Evolutionary conservation across 2,888 invertebrate species (phyloP).

Genomic region (Muscina levida): DNA sequence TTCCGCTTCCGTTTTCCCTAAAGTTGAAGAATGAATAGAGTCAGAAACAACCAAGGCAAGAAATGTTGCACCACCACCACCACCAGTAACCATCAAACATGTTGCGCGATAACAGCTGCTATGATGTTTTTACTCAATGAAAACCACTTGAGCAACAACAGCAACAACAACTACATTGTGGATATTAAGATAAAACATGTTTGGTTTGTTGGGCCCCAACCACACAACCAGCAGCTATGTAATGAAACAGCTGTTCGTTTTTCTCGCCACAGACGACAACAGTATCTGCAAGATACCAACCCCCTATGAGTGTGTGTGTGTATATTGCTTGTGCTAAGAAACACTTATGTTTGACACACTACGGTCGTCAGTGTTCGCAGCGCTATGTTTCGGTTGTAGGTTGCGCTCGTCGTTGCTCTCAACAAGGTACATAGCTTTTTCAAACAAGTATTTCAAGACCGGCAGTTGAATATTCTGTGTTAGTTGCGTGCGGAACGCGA

Average conservation of each 20-base stretch:
- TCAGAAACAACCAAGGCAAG: not conserved
- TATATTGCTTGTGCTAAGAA: not conserved
- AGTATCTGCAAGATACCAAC: not conserved
- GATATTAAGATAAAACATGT: slow-evolving; percentile 45
- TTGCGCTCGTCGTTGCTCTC: not conserved
- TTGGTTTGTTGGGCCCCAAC: slow-evolving; percentile 17
- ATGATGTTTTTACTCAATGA: slow-evolving; percentile 16
- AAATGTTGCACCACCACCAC: not conserved
- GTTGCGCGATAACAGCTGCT: slow-evolving; percentile 53
- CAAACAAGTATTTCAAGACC: slow-evolving; percentile 71
- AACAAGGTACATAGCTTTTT: slow-evolving; percentile 31
- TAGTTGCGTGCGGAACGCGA: slow-evolving; percentile 77
- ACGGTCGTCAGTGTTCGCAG: too few relatives aligned
- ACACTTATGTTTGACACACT: not conserved
- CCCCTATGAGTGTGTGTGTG: not conserved
- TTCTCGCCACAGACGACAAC: too few relatives aligned
- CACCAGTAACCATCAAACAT: slow-evolving; percentile 1
- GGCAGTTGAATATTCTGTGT: slow-evolving; percentile 68
- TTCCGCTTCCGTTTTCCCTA: slow-evolving; percentile 64
- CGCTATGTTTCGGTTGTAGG: slow-evolving; percentile 1
- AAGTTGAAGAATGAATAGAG: slow-evolving; percentile 3
- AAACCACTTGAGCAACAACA: not conserved
- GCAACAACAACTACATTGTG: not conserved
- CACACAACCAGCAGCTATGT: not conserved
- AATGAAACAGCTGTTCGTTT: slow-evolving; percentile 42